Base-by-base conservation (phyloP, 2,888 invertebrate genomes). In the Meta bourneti region DNA sequence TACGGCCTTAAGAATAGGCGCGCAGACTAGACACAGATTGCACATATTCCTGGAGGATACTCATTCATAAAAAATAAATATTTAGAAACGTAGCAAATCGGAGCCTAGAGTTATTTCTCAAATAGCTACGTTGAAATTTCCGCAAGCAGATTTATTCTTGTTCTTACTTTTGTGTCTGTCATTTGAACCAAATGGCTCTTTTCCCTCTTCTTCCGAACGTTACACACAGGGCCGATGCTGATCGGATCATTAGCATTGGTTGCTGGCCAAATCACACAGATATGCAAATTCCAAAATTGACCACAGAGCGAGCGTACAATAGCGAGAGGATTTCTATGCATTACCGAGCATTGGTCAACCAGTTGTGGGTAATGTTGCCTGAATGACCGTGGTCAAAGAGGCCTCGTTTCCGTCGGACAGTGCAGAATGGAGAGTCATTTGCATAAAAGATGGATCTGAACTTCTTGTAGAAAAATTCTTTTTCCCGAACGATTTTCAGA, bases 171-270 rank as follows among this genome's bases (percentile, higher is more conserved):
- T 16, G 16, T 78, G 48, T 52, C 6, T 16, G 20, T 34, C 34
- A 34, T 34, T 34, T 34, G 1, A 16, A 48, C 6, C n/a, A 54
- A 71, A 84, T 52, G 52, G n/a, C 72, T 72, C 34, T 51, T 69
- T 72, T 72, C 20, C 34, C 34, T 8, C 9, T 20, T 51, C 9
- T 71, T 51, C 48, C 49, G 9, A 11, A 5, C 13, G 19, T 51
- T 20, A 69, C 19, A 9, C 34, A 61, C 20, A 16, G 9, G 20
- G 48, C n/a, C 13, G 8, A 75, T 16, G 78, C 0, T 85, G 81
- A 48, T 48, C 85, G 75, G 74, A 70, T 91, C 86, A 81, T 91
- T 91, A 77, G 34, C 81, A 71, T 91, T 91, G 90, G 86, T 82
- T 81, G 75, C 13, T 48, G 13, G 90, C 90, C 90, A 91, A 91